phyloP scores from a whole-genome alignment of 2,797 vertebrate species.

The Sternarchorhynchus goeldii region DNA sequence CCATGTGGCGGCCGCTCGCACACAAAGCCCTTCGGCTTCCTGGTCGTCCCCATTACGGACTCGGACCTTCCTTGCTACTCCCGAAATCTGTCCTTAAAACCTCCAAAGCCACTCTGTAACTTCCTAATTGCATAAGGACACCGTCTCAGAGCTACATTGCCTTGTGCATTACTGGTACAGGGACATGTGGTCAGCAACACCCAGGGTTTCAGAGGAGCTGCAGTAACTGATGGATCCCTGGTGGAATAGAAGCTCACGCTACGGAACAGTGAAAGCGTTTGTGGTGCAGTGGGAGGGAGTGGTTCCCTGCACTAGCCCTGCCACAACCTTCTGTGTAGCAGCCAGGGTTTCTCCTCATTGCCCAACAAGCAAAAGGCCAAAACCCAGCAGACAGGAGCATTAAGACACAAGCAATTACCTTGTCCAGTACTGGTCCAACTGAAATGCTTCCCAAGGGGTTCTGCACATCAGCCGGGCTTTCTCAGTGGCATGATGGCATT shows the following conservation, averaged over 20 bases:
- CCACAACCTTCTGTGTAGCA: conserved; percentile 13
- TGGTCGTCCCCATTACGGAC: too few species aligned
- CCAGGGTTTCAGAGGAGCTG: not conserved
- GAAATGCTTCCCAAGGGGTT: conserved; percentile 29
- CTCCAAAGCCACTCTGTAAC: too few species aligned
- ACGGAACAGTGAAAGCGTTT: not conserved
- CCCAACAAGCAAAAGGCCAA: not conserved
- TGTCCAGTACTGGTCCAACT: conserved; percentile 21
- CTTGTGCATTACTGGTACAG: too few species aligned
- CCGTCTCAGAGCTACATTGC: too few species aligned
- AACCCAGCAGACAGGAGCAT: conserved; percentile 22
- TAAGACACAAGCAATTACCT: conserved; percentile 16
- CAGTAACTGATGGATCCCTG: not conserved
- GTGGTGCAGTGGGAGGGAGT: conserved; percentile 24
- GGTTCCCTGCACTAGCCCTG: conserved; percentile 3
- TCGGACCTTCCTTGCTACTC: too few species aligned
- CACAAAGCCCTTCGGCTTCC: too few species aligned
- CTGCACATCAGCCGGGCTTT: conserved; percentile 15
- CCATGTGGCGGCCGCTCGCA: too few species aligned
- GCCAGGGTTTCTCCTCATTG: conserved; percentile 9
- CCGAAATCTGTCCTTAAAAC: too few species aligned
- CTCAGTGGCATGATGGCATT: conserved; percentile 33
- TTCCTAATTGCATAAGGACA: too few species aligned
- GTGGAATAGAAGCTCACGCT: not conserved
- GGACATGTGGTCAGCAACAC: too few species aligned